Evolutionary conservation across 1,140 invertebrate genomes (phyloP).

Genomic region (Magallana ariakensis): DNA sequence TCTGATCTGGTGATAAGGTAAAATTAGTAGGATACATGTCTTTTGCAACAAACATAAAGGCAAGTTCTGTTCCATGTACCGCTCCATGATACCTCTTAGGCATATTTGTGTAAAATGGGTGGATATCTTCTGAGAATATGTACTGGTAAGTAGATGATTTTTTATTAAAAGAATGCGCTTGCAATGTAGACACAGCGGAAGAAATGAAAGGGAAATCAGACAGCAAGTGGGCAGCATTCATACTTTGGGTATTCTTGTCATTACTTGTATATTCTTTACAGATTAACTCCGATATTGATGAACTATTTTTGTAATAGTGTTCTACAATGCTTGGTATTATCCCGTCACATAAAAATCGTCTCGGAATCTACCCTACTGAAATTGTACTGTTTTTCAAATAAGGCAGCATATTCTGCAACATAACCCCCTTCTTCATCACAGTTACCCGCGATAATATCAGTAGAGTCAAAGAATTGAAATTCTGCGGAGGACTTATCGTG

Average conservation of each 20-base stretch:
- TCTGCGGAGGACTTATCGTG: not conserved
- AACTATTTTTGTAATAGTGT: not conserved
- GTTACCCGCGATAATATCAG: slow-evolving; percentile 6
- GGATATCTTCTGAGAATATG: slow-evolving; percentile 22
- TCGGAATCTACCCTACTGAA: slow-evolving; percentile 26
- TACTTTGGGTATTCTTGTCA: slow-evolving; percentile 30
- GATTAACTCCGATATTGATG: not conserved
- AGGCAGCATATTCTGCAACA: not conserved
- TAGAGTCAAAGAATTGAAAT: slow-evolving; percentile 23
- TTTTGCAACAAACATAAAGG: slow-evolving; percentile 47
- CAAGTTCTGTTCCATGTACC: slow-evolving; percentile 56
- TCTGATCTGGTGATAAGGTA: slow-evolving; percentile 21
- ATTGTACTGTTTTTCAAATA: slow-evolving; percentile 7
- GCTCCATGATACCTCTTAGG: slow-evolving; percentile 50
- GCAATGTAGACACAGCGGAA: not conserved
- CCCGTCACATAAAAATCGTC: not conserved
- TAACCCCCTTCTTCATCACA: not conserved
- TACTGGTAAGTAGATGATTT: slow-evolving; percentile 54
- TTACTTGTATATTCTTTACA: not conserved
- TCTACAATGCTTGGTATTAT: not conserved
- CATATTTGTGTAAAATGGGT: not conserved
- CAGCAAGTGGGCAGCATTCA: not conserved
- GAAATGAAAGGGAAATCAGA: not conserved
- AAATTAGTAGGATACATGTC: not conserved
- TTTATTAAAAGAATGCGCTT: slow-evolving; percentile 15